Percentiles rank a stretch among this genome's conserved stretches.
Evolutionary conservation across 2,113 vertebrate species (phyloP).

Genomic region (Noturus placidus): DNA sequence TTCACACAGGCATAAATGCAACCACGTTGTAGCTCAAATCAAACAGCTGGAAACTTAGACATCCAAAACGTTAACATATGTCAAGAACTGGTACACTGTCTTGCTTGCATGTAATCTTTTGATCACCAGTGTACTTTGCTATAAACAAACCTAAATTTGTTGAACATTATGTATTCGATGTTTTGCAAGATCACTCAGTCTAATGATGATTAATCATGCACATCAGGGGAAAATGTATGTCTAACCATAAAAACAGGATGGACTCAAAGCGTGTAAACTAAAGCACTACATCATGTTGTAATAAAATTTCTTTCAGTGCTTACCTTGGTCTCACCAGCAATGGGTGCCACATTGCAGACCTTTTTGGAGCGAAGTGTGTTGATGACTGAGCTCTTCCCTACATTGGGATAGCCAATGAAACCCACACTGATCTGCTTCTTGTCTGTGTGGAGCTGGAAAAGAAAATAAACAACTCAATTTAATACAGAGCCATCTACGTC

Average conservation of each 20-base stretch:
- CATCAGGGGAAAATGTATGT: background rate
- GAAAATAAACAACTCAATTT: constrained; percentile 42
- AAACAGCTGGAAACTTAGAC: constrained; percentile 45
- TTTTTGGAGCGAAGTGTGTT: constrained; percentile 96
- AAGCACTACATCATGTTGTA: background rate
- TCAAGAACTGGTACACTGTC: constrained; percentile 30
- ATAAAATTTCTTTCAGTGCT: background rate
- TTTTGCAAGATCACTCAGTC: background rate
- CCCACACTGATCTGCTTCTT: constrained; percentile 99
- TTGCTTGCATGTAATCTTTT: constrained; percentile 40
- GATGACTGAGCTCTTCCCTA: constrained; percentile 97
- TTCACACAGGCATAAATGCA: constrained; percentile 40
- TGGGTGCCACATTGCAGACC: constrained; percentile 94
- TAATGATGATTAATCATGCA: constrained; percentile 23
- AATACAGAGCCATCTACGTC: constrained; percentile 5
- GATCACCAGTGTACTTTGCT: constrained; percentile 24
- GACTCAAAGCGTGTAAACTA: background rate
- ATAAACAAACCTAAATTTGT: constrained; percentile 34
- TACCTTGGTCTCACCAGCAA: constrained; percentile 98
- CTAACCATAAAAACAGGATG: background rate
- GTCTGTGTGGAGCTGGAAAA: constrained; percentile 87
- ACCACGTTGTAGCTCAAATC: constrained; percentile 25
- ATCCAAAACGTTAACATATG: constrained; percentile 49
- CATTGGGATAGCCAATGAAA: constrained; percentile 97
- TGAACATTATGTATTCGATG: constrained; percentile 22